Evolutionary conservation across 2,888 invertebrate genomes (phyloP), one percentile per base, ranked within the genome.

Genomic region (Nomada ruficornis): DNA sequence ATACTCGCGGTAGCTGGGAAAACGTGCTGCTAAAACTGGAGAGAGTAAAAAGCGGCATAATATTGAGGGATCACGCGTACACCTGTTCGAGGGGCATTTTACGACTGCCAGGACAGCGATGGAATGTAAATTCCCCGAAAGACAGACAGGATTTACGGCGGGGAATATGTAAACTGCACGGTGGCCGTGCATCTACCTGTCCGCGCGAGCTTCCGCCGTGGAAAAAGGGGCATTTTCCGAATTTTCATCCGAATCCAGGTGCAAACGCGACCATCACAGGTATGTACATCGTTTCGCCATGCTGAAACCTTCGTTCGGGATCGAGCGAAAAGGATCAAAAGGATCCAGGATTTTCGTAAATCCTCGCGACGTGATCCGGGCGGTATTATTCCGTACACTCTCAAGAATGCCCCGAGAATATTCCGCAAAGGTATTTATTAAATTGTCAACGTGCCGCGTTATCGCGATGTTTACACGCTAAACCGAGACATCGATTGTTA

Each of bases 121-220:
- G 84, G 84, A 77, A 84, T 84, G 84, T 84, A 85, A 85, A 85
- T 84, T 84, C 84, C 55, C 52, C 77, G 55, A 84, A 82, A 84
- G 84, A 71, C 77, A 64, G 84, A 62, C 69, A 80, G 82, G 79
- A 85, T 85, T 85, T 85, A 85, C 84, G 85, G 77, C 54, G 65
- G 52, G 26, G 54, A 55, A 64, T 78, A 73, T 81, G 74, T 71
- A 77, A 74, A 67, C 77, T 57, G 74, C 52, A 29, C 65, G 29
- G 69, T 67, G 74, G 60, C 70, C 52, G 77, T 57, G 55, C 67
- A 59, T 74, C 72, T 77, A 75, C 77, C 84, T 84, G 83, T 65
- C 77, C 63, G 23, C 80, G 71, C 44, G 71, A 65, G 62, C 74
- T 70, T 62, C n/a, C 42, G 10, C 23, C 11, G 71, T 71, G 11